phyloP scores from a whole-genome alignment of 2,888 invertebrate species.

The Athetis lepigone region DNA sequence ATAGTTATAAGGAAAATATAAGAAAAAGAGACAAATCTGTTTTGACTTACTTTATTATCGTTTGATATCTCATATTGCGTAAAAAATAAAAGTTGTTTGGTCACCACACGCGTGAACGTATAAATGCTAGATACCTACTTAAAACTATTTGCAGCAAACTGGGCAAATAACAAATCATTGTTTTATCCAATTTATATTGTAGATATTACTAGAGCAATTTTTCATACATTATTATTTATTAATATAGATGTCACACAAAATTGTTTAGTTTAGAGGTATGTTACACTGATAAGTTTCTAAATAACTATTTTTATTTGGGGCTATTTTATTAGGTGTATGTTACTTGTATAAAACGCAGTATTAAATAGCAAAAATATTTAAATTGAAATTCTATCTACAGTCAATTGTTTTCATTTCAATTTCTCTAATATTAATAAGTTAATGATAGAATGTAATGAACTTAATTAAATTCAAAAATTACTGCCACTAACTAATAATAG shows the following conservation, averaged over 20 bases:
- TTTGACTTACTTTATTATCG: conserved; percentile 83
- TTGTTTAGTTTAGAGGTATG: conserved; percentile 48
- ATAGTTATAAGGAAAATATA: conserved; percentile 59
- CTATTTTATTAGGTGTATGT: conserved; percentile 26
- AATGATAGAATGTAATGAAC: conserved; percentile 28
- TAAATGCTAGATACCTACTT: conserved; percentile 82
- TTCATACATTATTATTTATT: conserved; percentile 50
- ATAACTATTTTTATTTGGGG: conserved; percentile 33
- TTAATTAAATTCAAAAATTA: conserved; percentile 38
- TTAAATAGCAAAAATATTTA: conserved; percentile 41
- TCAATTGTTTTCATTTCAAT: conserved; percentile 44
- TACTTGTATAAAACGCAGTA: conserved; percentile 41
- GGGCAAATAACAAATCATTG: conserved; percentile 66
- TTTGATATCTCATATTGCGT: conserved; percentile 82
- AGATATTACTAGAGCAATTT: conserved; percentile 56
- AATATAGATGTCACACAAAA: conserved; percentile 52
- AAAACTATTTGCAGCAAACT: conserved; percentile 76
- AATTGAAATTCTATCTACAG: conserved; percentile 47
- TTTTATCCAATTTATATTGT: conserved; percentile 52
- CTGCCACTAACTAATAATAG: conserved; percentile 36
- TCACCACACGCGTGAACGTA: conserved; percentile 83
- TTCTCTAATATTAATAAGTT: conserved; percentile 42
- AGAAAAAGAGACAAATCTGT: conserved; percentile 63
- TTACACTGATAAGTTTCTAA: conserved; percentile 41
- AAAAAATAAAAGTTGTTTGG: conserved; percentile 83